Base-by-base conservation (phyloP, 2,113 vertebrate genomes). In the Psittacus erithacus region DNA sequence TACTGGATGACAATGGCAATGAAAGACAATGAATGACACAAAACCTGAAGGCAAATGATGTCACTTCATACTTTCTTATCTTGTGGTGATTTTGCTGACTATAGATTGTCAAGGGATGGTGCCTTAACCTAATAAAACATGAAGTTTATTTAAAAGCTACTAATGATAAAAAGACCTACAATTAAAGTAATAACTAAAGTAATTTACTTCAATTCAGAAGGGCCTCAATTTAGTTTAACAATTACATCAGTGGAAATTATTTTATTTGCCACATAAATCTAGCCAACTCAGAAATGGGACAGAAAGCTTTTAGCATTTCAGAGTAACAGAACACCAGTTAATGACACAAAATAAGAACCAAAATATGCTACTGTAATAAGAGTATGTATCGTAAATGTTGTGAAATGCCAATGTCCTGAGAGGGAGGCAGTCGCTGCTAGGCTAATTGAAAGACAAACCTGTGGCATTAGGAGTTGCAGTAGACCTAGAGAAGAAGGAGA, bases 301-400 rank as follows among this genome's bases (percentile, higher is more conserved):
- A 81, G 69, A 83, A 82, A 83, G 87, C 44, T 91, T 96, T 91
- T 81, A 86, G 64, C 59, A 74, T 50, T 69, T 92, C 65, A 69
- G 50, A 77, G 27, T 64, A 74, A 41, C 31, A 59, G 24, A 73
- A 83, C 24, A 44, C 27, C 47, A 38, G 17, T 59, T 89, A 86
- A 81, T 89, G 73, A 60, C 52, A 83, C 47, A 84, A 89, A 83
- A 95, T 64, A 35, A 64, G 60, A 84, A 60, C 7, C 6, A 60
- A 81, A 81, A 60, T 46, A 53, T 31, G 22, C 44, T 50, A 14
- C 25, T 46, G 49, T 46, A 67, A 47, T 52, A 63, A 49, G 20
- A 55, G 38, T 29, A 41, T 27, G 5, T 52, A 5, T 39, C 55
- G 35, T 27, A 90, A 88, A 47, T 60, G 25, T 10, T 41, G 19